Evolutionary conservation across 2,113 vertebrate species (phyloP).

Genomic region (Leucoraja erinaceus): DNA sequence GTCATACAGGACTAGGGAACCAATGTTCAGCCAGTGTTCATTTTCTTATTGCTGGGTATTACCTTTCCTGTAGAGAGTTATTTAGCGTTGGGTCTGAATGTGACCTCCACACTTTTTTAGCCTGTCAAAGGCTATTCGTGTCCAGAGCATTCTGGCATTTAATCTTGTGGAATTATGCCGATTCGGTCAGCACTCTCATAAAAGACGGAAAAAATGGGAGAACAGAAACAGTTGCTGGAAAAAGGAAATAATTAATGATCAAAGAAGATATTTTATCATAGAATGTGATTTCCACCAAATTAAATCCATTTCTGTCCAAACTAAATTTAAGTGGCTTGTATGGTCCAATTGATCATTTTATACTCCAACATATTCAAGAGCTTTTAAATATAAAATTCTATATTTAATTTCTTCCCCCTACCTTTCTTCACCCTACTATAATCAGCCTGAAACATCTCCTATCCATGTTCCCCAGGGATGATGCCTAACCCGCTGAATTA

Average conservation of each 20-base stretch:
- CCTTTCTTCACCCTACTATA: too few species aligned
- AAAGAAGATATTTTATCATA: not conserved
- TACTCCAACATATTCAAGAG: not conserved
- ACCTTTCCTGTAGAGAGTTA: not conserved
- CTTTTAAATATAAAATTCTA: too few species aligned
- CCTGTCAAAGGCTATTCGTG: not conserved
- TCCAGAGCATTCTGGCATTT: too few species aligned
- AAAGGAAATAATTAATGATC: not conserved
- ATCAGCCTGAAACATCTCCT: too few species aligned
- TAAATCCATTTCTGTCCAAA: not conserved
- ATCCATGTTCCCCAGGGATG: too few species aligned
- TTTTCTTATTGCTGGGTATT: not conserved
- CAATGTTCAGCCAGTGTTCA: not conserved
- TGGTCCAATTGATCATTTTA: not conserved
- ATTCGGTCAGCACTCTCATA: not conserved
- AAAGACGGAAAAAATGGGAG: not conserved
- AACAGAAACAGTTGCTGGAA: not conserved
- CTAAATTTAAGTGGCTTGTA: not conserved
- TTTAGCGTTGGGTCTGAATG: not conserved
- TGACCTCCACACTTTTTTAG: not conserved
- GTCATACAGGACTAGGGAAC: not conserved
- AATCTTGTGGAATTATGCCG: not conserved
- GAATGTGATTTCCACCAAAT: not conserved
- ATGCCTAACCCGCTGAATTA: too few species aligned
- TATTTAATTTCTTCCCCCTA: too few species aligned